Percentiles rank a stretch among this genome's conserved stretches.
Conservation (phyloP, 2,797 vertebrate genomes). For the Gouania willdenowi region DNA sequence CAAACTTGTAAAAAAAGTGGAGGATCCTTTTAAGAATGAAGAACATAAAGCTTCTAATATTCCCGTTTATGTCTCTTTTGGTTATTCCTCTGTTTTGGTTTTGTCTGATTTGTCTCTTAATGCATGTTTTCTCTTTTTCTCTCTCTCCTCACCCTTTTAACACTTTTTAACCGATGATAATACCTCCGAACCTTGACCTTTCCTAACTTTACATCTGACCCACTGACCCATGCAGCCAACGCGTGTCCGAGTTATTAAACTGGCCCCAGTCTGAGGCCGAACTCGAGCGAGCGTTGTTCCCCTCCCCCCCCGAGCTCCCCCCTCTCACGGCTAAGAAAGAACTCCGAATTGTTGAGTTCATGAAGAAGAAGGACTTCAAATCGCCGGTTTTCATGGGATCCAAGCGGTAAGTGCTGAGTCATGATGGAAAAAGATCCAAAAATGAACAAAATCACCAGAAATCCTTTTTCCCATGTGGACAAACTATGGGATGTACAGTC, state of each 20-base stretch:
- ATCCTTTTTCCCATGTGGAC: too few relatives aligned
- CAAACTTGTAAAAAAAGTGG: too few relatives aligned
- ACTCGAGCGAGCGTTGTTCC: slow-evolving; percentile 72
- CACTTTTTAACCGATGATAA: slow-evolving; percentile 10
- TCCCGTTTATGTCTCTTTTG: too few relatives aligned
- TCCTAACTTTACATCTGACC: too few relatives aligned
- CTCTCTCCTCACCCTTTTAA: slow-evolving; percentile 11
- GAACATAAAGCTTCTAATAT: too few relatives aligned
- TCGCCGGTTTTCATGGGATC: slow-evolving; percentile 74
- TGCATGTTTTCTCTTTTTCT: slow-evolving; percentile 20
- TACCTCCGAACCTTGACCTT: neutral
- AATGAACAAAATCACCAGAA: too few relatives aligned
- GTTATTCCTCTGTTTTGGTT: neutral
- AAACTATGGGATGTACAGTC: too few relatives aligned
- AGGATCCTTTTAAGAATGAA: too few relatives aligned
- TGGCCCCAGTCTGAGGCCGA: slow-evolving; percentile 80
- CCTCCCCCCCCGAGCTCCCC: slow-evolving; percentile 74
- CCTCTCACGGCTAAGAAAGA: slow-evolving; percentile 79
- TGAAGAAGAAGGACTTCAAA: slow-evolving; percentile 90
- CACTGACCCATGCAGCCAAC: slow-evolving; percentile 76
- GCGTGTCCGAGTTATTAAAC: slow-evolving; percentile 79
- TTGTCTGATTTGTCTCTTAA: neutral
- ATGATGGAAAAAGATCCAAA: too few relatives aligned
- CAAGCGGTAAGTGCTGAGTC: slow-evolving; percentile 76
- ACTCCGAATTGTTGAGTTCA: slow-evolving; percentile 89